Evolutionary conservation across 2,113 vertebrate genomes (phyloP), one percentile per base, ranked within the genome.

Genomic region (Rhinopithecus roxellana): DNA sequence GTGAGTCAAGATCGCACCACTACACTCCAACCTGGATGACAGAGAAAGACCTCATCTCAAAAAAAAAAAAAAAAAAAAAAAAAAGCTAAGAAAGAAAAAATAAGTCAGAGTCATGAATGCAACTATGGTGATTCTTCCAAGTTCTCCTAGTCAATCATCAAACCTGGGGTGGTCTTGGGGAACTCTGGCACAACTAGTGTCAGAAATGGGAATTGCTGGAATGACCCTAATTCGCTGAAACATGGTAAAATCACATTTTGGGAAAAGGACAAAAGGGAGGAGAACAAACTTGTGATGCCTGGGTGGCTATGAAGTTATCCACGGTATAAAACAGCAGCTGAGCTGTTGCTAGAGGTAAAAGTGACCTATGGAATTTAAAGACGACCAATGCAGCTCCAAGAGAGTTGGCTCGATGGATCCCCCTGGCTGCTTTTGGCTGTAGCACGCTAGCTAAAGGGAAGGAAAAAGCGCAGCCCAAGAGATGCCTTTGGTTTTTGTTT

Each of bases 401-500:
- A 86, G 38, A 70, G 48, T 6, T 69, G 55, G 22, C 40, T 90
- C 23, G 8, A 50, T 45, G 32, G 48, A 52, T 27, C 30, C 55
- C 64, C 8, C 67, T 86, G 48, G 67, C 27, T 89, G 52, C 50
- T 86, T 77, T 45, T 69, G 40, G 35, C 48, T 18, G 20, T 57
- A 20, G 52, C 17, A 55, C 18, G 27, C 2, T 74, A 72, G 50
- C n/a, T 74, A n/a, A 74, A 91, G 43, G 35, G 48, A 75, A 40
- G 5, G 80, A 22, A 16, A 32, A 80, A 69, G 30, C 17, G 3
- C 17, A 70, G n/a, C 8, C 25, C 8, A 38, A 27, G 30, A 59
- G 22, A 82, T 20, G 6, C 13, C 82, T 77, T 89, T 90, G 8
- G 48, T 93, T 94, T 95, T 77, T n/a, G 16, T 84, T 93, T 96